phyloP scores from a whole-genome alignment of 2,888 invertebrate genomes.

The Pammene fasciana region DNA sequence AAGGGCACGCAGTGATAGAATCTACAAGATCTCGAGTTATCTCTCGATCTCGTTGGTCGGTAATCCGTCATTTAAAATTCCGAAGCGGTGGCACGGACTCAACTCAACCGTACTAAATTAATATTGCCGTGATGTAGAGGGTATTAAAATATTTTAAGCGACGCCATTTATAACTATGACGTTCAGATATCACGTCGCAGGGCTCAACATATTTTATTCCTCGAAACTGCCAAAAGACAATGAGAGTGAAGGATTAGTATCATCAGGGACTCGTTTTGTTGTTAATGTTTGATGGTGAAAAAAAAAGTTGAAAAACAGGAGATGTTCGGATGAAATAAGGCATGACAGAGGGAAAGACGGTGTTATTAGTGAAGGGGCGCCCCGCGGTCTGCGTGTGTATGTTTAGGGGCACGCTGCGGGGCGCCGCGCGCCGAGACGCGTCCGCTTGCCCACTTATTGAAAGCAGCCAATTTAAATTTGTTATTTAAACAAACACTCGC shows the following conservation, averaged over 20 bases:
- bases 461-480: constrained; percentile 76
- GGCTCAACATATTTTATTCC: constrained; percentile 80
- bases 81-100: constrained; percentile 75
- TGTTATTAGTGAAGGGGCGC: constrained; percentile 78
- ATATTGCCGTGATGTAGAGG: constrained; percentile 80
- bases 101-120: constrained; percentile 81
- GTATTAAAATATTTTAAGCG: constrained; percentile 83
- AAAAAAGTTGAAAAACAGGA: constrained; percentile 75
- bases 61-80: constrained; percentile 83
- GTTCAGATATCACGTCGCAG: constrained; percentile 79
- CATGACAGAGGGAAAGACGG: constrained; percentile 78
- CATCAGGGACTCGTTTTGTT: constrained; percentile 79
- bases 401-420: constrained; percentile 72
- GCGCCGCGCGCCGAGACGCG: constrained; percentile 53
- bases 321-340: constrained; percentile 76
- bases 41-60: constrained; percentile 75
- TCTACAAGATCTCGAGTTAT: constrained; percentile 71
- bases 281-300: constrained; percentile 77
- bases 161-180: constrained; percentile 82
- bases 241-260: constrained; percentile 82
- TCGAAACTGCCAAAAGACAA: constrained; percentile 83
- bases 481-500: constrained; percentile 73
- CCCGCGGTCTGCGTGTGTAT: constrained; percentile 81
- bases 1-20: constrained; percentile 65
- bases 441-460: constrained; percentile 71